Percentiles rank a stretch among this genome's conserved stretches.
Evolutionary conservation across 2,888 invertebrate genomes (phyloP).

Genomic region (Phyllotreta striolata): DNA sequence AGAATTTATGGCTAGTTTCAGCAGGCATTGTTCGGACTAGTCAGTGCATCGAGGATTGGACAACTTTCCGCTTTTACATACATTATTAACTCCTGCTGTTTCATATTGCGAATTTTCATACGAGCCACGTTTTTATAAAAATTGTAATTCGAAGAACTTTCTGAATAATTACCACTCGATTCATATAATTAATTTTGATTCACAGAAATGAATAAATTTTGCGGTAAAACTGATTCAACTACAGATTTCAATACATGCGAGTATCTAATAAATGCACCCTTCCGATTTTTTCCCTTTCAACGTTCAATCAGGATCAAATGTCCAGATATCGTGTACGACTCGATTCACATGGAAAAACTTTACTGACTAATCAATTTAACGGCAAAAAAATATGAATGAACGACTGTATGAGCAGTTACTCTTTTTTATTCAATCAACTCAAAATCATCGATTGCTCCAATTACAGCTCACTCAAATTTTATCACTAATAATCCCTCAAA

Average conservation of each 20-base stretch:
- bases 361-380: conserved; percentile 28
- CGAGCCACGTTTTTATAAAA: too few relatives aligned
- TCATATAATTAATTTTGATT: too few relatives aligned
- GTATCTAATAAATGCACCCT: background rate
- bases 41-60: conserved; percentile 25
- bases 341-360: conserved; percentile 24
- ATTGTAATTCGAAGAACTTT: too few relatives aligned
- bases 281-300: background rate
- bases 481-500: conserved; percentile 1
- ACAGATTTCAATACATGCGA: too few relatives aligned
- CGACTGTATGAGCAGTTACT: conserved; percentile 10
- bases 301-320: conserved; percentile 25
- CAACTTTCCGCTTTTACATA: conserved; percentile 25
- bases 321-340: conserved; percentile 23
- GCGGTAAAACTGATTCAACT: too few relatives aligned
- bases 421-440: conserved; percentile 20
- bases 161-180: too few relatives aligned
- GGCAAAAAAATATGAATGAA: conserved; percentile 20
- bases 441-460: conserved; percentile 1
- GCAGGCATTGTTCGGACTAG: conserved; percentile 22
- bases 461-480: conserved; percentile 1
- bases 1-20: conserved; percentile 33
- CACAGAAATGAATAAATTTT: too few relatives aligned
- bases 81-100: conserved; percentile 19
- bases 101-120: too few relatives aligned